These are phyloP conservation scores for Mesembrinibis cayennensis DNA, from an alignment of 2,113 vertebrate genomes.

Conservation along the genomic window DNA sequence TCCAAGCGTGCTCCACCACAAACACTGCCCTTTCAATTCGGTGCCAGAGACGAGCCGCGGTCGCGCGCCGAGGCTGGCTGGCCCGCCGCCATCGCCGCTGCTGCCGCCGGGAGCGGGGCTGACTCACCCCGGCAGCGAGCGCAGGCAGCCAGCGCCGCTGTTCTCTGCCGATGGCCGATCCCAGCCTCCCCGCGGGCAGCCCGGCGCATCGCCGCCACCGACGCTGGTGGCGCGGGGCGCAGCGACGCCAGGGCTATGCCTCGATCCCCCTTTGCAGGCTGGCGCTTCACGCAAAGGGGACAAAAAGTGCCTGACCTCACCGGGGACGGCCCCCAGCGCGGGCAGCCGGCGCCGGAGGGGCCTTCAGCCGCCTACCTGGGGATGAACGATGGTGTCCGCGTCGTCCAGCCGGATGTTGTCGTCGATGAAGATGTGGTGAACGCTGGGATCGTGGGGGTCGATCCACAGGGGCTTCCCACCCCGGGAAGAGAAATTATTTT, in stretches of 20 bases:
- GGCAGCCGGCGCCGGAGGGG: background rate
- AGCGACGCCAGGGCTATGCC: background rate
- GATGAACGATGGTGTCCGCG: slow-evolving; percentile 81
- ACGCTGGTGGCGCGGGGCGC: fast-evolving
- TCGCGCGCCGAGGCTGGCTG: background rate
- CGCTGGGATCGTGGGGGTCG: slow-evolving; percentile 78
- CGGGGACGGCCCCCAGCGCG: fast-evolving
- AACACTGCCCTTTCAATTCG: background rate
- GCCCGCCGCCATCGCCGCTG: background rate
- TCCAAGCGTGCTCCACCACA: background rate
- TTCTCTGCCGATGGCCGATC: background rate
- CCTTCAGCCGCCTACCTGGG: slow-evolving; percentile 72
- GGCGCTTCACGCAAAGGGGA: background rate
- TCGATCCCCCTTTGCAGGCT: background rate
- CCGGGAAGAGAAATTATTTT: slow-evolving; percentile 74
- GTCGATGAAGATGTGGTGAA: slow-evolving; percentile 91
- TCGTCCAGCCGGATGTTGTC: slow-evolving; percentile 88
- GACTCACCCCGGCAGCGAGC: background rate
- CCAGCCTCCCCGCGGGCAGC: background rate
- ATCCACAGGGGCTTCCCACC: slow-evolving; percentile 91
- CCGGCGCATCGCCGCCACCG: fast-evolving
- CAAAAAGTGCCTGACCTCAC: background rate
- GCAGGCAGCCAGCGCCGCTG: background rate
- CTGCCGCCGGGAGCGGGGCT: background rate
- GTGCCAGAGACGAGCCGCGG: background rate